Percentiles rank a stretch among this genome's conserved stretches.
These are phyloP conservation scores for Centroberyx gerrardi DNA, from an alignment of 2,797 vertebrate species.

Conservation along the genomic window DNA sequence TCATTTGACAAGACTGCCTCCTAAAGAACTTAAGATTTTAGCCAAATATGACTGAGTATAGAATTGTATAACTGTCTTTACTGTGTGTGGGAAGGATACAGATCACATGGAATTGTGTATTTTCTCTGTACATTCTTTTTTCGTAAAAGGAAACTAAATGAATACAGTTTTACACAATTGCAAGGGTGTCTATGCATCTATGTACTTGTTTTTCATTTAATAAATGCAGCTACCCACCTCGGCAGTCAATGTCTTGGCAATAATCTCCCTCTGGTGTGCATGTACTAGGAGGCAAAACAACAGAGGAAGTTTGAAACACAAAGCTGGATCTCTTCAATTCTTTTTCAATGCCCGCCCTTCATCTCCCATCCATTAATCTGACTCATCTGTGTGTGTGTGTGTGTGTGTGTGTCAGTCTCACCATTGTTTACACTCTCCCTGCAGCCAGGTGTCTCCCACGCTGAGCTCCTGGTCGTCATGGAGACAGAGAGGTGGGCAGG, in stretches of 20 bases:
- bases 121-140: too few species aligned
- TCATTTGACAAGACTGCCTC: too few species aligned
- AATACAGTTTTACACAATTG: too few species aligned
- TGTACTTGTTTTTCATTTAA: background rate
- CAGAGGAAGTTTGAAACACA: background rate
- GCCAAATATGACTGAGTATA: too few species aligned
- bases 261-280: conserved; percentile 91
- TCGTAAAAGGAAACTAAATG: too few species aligned
- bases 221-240: conserved; percentile 80
- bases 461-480: conserved; percentile 73
- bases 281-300: conserved; percentile 79
- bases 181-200: too few species aligned
- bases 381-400: background rate
- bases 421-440: conserved; percentile 91
- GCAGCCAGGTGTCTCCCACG: conserved; percentile 90
- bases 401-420: conserved; percentile 70
- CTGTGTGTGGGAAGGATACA: too few species aligned
- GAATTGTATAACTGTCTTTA: too few species aligned
- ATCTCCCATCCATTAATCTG: background rate
- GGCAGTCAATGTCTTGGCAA: conserved; percentile 88
- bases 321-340: background rate
- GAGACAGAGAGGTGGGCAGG: conserved; percentile 89
- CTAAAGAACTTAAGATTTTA: too few species aligned
- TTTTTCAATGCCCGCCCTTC: background rate
- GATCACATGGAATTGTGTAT: too few species aligned